A percentile compares a stretch with the other conserved stretches of the same genome.
phyloP scores from a whole-genome alignment of 2,888 invertebrate genomes.

The Iphiclides podalirius region DNA sequence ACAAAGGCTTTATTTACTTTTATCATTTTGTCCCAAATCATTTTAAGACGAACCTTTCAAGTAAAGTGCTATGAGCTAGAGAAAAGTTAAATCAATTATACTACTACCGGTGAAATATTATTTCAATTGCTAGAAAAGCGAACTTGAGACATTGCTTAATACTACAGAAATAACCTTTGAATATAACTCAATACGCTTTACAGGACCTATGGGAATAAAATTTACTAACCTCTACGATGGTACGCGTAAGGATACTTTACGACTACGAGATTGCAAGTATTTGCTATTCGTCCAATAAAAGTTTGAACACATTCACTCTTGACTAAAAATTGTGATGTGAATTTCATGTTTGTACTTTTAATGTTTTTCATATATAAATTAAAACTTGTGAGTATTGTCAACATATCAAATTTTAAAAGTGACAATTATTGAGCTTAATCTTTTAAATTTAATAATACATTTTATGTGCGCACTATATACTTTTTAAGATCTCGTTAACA shows the following conservation, averaged over 20 bases:
- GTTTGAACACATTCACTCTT: too few species aligned
- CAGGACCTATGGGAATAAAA: neutral
- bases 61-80: constrained; percentile 46
- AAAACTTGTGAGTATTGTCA: too few species aligned
- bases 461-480: too few species aligned
- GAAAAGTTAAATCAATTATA: constrained; percentile 59
- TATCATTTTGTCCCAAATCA: constrained; percentile 49
- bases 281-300: neutral
- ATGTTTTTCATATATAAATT: too few species aligned
- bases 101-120: constrained; percentile 33
- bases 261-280: neutral
- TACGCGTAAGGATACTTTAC: neutral
- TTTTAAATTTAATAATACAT: too few species aligned
- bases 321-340: too few species aligned
- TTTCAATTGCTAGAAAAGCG: constrained; percentile 32
- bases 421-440: too few species aligned
- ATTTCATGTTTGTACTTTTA: too few species aligned
- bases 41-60: constrained; percentile 57
- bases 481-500: too few species aligned
- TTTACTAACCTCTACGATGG: constrained; percentile 1
- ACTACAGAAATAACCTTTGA: constrained; percentile 4
- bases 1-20: constrained; percentile 26
- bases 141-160: constrained; percentile 29
- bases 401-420: too few species aligned
- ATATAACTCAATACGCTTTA: neutral